Evolutionary conservation across 2,797 vertebrate genomes (phyloP).

Genomic region (Anas georgica): DNA sequence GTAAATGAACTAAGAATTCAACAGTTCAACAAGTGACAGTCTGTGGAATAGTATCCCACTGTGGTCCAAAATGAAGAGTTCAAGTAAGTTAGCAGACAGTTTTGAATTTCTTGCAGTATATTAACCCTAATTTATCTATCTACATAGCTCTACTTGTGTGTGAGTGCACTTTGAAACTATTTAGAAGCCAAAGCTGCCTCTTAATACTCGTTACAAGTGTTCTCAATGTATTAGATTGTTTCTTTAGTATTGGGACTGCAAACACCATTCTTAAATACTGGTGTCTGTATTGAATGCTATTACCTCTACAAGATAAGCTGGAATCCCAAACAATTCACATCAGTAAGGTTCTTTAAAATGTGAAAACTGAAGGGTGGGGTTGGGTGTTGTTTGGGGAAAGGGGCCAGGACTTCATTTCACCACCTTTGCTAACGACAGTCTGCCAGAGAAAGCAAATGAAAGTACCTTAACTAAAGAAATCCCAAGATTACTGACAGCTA

Average conservation of each 20-base stretch:
- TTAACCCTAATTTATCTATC: background rate
- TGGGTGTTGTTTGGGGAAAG: background rate
- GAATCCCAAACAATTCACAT: background rate
- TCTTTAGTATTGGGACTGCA: background rate
- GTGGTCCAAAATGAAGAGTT: background rate
- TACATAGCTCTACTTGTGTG: background rate
- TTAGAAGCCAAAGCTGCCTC: background rate
- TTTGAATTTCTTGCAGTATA: background rate
- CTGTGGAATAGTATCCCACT: background rate
- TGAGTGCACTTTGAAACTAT: fast-evolving
- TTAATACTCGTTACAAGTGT: background rate
- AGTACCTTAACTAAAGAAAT: background rate
- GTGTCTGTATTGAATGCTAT: background rate
- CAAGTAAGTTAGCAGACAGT: background rate
- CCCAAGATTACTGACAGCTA: background rate
- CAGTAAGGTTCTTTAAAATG: background rate
- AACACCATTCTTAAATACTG: background rate
- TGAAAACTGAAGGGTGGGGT: background rate
- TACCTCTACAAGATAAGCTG: background rate
- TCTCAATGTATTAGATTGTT: background rate
- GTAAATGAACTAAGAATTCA: background rate
- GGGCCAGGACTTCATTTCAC: background rate
- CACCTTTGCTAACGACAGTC: background rate
- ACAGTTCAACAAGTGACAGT: background rate
- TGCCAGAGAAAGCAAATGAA: background rate